Conservation (phyloP, 2,113 vertebrate genomes). For the Brachypteracias leptosomus region DNA sequence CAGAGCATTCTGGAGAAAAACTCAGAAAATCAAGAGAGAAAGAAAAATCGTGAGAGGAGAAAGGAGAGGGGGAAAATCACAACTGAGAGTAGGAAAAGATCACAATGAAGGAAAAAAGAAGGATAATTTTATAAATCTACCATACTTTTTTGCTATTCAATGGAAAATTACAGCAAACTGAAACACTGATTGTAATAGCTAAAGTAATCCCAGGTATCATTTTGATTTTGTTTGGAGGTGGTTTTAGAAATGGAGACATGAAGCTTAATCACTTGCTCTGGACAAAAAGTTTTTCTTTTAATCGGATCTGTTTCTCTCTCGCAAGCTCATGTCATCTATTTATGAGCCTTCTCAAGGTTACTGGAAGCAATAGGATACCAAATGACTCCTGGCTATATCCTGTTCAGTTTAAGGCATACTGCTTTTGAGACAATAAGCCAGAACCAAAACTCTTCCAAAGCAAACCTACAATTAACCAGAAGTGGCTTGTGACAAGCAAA, state of each 20-base stretch:
- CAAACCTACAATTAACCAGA: background rate
- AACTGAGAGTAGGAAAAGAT: background rate
- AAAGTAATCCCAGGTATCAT: background rate
- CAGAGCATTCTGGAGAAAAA: background rate
- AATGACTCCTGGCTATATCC: background rate
- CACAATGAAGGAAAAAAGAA: background rate
- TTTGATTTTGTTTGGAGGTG: background rate
- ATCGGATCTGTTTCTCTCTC: background rate
- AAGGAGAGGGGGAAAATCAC: background rate
- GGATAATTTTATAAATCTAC: background rate
- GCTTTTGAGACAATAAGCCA: background rate
- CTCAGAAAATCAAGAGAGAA: background rate
- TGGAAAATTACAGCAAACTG: background rate
- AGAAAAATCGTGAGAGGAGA: background rate
- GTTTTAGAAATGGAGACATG: background rate
- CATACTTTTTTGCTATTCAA: background rate
- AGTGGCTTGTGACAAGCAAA: background rate
- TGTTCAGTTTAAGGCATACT: background rate
- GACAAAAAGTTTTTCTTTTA: background rate
- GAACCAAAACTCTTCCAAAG: background rate
- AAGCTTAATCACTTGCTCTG: background rate
- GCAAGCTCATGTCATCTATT: background rate
- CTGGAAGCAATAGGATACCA: background rate
- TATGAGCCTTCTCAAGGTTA: background rate
- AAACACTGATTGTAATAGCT: background rate